Base-by-base conservation (phyloP, 1,140 invertebrate genomes). In the Heliothis virescens region DNA sequence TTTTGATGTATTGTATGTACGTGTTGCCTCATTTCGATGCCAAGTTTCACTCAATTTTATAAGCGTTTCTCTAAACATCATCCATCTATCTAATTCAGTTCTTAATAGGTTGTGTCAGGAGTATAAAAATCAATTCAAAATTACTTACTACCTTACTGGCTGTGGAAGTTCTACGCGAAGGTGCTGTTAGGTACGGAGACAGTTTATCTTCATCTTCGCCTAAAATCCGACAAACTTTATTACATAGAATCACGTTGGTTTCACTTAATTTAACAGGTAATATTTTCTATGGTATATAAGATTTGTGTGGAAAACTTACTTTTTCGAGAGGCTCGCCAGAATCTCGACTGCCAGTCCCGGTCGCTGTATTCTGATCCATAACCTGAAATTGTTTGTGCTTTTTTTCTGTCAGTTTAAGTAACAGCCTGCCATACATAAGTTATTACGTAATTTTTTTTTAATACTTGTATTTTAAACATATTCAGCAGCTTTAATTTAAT, bases 311-410 rank as follows among this genome's bases (percentile, higher is more conserved):
- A 7, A 41, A 3, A 55, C 87, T 90, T 91, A 94, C 93, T 92
- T 88, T 93, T 94, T 59, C 87, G 87, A 5, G 88, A 90, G 55
- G 81, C 80, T 85, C 95, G 95, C 96, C 96, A 97, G 82, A 96
- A 95, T 84, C 96, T 94, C 73, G 92, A 85, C 80, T 93, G 93
- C 92, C 92, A 95, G 74, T 97, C 97, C 74, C 96, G 92, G 76
- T 97, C 97, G 82, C 96, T 97, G 86, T 96, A 95, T 92, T 97
- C 97, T 9, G 97, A 97, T 79, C 96, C 96, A 83, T 97, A 97
- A 74, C 97, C 97, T 95, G 82, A 79, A 89, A 90, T 55, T 69
- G 82, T 82, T 80, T 57, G 67, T 63, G n/a, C 60, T 69, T 78
- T 78, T 69, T 77, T 60, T 65, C 52, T 67, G 52, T 78, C 41